Percentiles rank a stretch among this genome's conserved stretches.
These are phyloP conservation scores for Aradus depressus DNA, from an alignment of 2,888 invertebrate species.

Conservation along the genomic window DNA sequence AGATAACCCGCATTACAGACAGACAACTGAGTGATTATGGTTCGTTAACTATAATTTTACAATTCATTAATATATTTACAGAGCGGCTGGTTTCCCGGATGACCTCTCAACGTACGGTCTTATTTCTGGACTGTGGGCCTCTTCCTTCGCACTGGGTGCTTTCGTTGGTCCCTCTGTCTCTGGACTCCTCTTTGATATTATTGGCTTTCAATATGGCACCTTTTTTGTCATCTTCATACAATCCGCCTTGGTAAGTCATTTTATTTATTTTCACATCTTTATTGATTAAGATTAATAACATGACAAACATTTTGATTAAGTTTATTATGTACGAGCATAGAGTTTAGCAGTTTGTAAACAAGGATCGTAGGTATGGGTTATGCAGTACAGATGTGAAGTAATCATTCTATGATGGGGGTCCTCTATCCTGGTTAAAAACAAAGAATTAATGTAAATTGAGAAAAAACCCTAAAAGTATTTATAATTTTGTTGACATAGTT, in stretches of 20 bases:
- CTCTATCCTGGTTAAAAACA: too few relatives aligned
- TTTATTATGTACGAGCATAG: too few relatives aligned
- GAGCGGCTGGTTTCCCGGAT: conserved; percentile 39
- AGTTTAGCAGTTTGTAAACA: too few relatives aligned
- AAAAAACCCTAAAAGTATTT: background rate
- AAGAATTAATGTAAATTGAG: background rate
- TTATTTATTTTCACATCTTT: too few relatives aligned
- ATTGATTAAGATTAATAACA: background rate
- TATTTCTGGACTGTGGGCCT: conserved; percentile 46
- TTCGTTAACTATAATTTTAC: background rate
- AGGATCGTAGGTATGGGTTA: too few relatives aligned
- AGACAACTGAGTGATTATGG: background rate
- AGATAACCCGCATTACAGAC: background rate
- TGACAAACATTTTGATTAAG: too few relatives aligned
- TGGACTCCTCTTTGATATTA: conserved; percentile 36
- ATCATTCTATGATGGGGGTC: too few relatives aligned
- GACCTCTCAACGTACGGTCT: conserved; percentile 45
- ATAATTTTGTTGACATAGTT: too few relatives aligned
- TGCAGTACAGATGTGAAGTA: too few relatives aligned
- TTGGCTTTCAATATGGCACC: conserved; percentile 37
- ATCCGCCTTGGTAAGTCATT: conserved; percentile 35
- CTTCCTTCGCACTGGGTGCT: conserved; percentile 44
- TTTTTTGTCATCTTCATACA: conserved; percentile 35
- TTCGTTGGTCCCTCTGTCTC: conserved; percentile 39
- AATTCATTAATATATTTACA: conserved; percentile 19